Evolutionary conservation across 2,888 invertebrate genomes (phyloP).

Genomic region (Polylopha cassiicola): DNA sequence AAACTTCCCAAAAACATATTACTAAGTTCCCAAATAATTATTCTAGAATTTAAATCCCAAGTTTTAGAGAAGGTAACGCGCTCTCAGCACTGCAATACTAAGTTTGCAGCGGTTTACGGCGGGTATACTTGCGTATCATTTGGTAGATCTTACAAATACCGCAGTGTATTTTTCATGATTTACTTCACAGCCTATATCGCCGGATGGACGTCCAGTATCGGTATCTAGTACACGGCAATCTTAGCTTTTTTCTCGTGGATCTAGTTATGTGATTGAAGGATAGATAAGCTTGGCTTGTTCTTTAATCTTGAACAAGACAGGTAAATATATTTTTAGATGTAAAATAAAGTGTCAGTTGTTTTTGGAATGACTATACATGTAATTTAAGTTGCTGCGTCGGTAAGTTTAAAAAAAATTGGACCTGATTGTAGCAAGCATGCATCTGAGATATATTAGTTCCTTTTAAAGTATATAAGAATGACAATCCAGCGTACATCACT

Average conservation of each 20-base stretch:
- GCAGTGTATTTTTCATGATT: slow-evolving; percentile 47
- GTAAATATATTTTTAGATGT: slow-evolving; percentile 9
- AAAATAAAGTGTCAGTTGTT: too few species aligned
- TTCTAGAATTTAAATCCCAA: too few species aligned
- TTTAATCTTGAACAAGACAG: background rate
- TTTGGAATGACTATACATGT: too few species aligned
- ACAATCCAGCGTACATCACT: too few species aligned
- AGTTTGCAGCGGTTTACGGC: slow-evolving; percentile 14
- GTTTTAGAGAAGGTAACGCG: background rate
- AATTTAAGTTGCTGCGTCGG: too few species aligned
- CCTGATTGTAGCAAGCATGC: too few species aligned
- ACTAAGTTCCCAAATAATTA: background rate
- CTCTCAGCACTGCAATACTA: slow-evolving; percentile 24
- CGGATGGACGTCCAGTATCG: slow-evolving; percentile 4
- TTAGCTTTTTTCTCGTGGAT: slow-evolving; percentile 17
- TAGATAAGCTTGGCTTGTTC: slow-evolving; percentile 8
- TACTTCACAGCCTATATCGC: slow-evolving; percentile 33
- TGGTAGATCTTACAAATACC: slow-evolving; percentile 35
- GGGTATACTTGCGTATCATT: slow-evolving; percentile 28
- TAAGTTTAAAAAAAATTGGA: too few species aligned
- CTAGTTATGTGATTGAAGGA: slow-evolving; percentile 22
- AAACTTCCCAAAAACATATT: background rate
- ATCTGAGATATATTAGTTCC: too few species aligned
- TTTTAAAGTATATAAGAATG: too few species aligned
- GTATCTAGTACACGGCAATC: slow-evolving; percentile 11